Conservation (phyloP, 1,140 invertebrate genomes). For the Pseudomyrmex dendroicus region DNA sequence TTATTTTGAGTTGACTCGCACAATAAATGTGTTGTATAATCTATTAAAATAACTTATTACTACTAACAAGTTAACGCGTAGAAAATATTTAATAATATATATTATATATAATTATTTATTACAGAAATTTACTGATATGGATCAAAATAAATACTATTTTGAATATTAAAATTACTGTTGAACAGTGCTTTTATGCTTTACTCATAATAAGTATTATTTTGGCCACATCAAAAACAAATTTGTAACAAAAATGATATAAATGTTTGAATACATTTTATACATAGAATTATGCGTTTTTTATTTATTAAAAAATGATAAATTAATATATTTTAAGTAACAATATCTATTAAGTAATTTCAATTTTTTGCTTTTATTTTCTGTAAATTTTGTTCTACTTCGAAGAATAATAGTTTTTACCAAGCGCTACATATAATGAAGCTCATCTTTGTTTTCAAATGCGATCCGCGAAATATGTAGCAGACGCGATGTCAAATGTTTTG, state of each 20-base stretch:
- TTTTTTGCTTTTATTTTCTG: neutral
- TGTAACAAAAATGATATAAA: too few species aligned
- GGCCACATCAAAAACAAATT: too few species aligned
- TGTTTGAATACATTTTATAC: too few species aligned
- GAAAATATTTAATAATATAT: neutral
- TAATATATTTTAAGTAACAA: too few species aligned
- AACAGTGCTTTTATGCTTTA: too few species aligned
- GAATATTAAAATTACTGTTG: too few species aligned
- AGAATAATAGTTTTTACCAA: neutral
- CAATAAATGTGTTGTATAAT: slow-evolving; percentile 5
- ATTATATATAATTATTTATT: too few species aligned
- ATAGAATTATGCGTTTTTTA: too few species aligned
- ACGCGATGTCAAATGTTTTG: neutral
- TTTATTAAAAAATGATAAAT: neutral
- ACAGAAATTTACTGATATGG: too few species aligned
- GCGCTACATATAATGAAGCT: neutral
- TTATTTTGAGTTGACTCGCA: neutral
- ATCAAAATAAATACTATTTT: too few species aligned
- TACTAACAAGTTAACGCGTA: neutral
- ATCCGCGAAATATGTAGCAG: neutral
- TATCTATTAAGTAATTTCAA: neutral
- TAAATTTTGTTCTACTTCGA: neutral
- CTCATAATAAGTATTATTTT: too few species aligned
- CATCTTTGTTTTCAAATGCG: neutral
- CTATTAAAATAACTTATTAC: neutral